phyloP scores from a whole-genome alignment of 37 sponge, comb jelly and placozoan genomes.

The Diacarnus erythraeanus region DNA sequence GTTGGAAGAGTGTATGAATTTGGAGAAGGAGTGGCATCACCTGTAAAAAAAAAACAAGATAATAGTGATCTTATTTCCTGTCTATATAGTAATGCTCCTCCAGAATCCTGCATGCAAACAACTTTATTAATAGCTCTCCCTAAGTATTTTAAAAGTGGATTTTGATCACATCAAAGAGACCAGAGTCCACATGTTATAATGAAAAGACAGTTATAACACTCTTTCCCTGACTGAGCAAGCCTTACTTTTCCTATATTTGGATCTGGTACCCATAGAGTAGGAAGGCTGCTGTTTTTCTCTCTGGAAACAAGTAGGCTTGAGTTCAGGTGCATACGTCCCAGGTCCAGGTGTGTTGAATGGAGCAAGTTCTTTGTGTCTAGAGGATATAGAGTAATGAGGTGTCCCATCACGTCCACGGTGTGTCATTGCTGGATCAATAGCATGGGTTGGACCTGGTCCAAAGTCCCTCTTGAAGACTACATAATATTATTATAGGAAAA shows the following conservation, averaged over 20 bases:
- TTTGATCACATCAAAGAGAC: too few species aligned
- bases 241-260: constrained; percentile 86
- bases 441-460: constrained; percentile 90
- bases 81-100: neutral
- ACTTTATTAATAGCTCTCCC: too few species aligned
- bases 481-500: too few species aligned
- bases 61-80: neutral
- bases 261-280: constrained; percentile 88
- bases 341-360: constrained; percentile 93
- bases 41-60: constrained; percentile 31
- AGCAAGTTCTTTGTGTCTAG: constrained; percentile 79
- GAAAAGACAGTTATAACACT: too few species aligned
- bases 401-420: constrained; percentile 83
- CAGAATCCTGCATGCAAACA: too few species aligned
- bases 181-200: too few species aligned
- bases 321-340: constrained; percentile 83
- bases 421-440: constrained; percentile 81
- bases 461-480: constrained; percentile 78
- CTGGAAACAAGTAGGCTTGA: constrained; percentile 56
- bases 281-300: constrained; percentile 81
- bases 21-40: constrained; percentile 92
- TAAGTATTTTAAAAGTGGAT: too few species aligned
- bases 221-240: too few species aligned
- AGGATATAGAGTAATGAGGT: constrained; percentile 79
- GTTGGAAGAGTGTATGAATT: constrained; percentile 90